phyloP scores from a whole-genome alignment of 2,888 invertebrate species.

The Biston betularia region DNA sequence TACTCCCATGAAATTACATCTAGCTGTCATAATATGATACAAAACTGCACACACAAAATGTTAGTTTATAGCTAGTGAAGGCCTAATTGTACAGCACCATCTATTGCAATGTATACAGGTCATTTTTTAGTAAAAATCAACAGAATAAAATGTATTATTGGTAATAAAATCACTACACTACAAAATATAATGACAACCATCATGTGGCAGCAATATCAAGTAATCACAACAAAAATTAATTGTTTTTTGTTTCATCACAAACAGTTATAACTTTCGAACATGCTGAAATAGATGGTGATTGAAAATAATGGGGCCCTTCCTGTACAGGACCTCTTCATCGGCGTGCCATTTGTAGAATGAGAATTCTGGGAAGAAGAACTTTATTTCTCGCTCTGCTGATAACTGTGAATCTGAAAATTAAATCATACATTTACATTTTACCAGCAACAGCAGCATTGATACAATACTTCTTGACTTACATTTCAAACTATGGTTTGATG shows the following conservation, averaged over 20 bases:
- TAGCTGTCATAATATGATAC: neutral
- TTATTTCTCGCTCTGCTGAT: slow-evolving; percentile 92
- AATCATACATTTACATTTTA: neutral
- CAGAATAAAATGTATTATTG: slow-evolving; percentile 13
- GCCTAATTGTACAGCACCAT: neutral
- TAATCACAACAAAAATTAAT: neutral
- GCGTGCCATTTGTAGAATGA: slow-evolving; percentile 88
- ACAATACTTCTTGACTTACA: too few species aligned
- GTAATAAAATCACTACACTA: slow-evolving; percentile 11
- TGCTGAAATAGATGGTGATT: slow-evolving; percentile 85
- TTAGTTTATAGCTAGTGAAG: neutral
- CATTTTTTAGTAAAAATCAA: slow-evolving; percentile 7
- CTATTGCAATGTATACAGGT: neutral
- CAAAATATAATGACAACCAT: slow-evolving; percentile 12
- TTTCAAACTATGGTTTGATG: too few species aligned
- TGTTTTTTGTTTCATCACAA: neutral
- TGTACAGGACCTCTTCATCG: slow-evolving; percentile 81
- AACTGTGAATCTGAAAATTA: slow-evolving; percentile 88
- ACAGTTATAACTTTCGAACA: slow-evolving; percentile 68
- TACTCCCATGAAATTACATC: too few species aligned
- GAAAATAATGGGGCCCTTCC: slow-evolving; percentile 82
- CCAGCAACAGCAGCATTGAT: too few species aligned
- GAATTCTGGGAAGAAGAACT: slow-evolving; percentile 95
- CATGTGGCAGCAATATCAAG: neutral
- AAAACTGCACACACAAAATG: too few species aligned